Percentiles rank a stretch among this genome's conserved stretches.
phyloP scores from a whole-genome alignment of 2,113 vertebrate species.

The Casuarius casuarius region DNA sequence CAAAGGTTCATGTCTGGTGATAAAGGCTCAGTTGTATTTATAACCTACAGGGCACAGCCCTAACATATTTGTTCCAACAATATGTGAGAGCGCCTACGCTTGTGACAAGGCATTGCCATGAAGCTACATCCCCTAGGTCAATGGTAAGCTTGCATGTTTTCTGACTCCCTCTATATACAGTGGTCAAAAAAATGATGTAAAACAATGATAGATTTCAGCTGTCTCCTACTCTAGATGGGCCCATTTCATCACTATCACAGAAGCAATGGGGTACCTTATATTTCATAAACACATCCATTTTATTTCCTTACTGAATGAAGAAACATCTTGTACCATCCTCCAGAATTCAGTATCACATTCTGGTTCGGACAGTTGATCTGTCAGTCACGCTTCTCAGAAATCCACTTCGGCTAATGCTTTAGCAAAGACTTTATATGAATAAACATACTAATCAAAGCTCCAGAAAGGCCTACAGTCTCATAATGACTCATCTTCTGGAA shows the following conservation, averaged over 20 bases:
- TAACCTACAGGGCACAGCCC: not conserved
- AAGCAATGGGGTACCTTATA: not conserved
- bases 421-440: not conserved
- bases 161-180: not conserved
- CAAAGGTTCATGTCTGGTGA: not conserved
- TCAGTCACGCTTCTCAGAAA: not conserved
- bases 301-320: not conserved
- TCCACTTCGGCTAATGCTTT: not conserved
- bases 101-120: not conserved
- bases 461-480: not conserved
- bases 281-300: not conserved
- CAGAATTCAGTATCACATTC: not conserved
- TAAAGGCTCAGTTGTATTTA: not conserved
- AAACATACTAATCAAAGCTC: not conserved
- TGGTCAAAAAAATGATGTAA: rapidly evolving
- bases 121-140: not conserved
- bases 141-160: not conserved
- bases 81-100: not conserved
- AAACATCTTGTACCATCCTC: not conserved
- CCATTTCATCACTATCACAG: not conserved
- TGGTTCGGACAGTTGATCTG: not conserved
- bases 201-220: not conserved
- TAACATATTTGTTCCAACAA: not conserved
- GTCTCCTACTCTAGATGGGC: not conserved
- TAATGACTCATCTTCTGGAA: not conserved